Evolutionary conservation across 2,113 vertebrate species (phyloP).

Genomic region (Bostrychus sinensis): DNA sequence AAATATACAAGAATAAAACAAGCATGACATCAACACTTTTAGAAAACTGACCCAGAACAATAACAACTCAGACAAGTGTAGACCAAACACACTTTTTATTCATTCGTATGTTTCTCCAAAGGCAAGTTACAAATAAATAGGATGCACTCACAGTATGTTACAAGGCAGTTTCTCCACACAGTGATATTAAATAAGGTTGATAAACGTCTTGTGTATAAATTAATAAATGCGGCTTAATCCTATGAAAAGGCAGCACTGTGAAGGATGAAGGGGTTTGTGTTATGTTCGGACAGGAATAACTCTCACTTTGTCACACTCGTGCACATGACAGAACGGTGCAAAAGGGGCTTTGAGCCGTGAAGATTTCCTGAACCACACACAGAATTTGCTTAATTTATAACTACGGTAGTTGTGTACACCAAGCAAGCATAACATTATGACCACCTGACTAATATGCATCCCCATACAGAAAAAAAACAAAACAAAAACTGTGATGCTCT

Average conservation of each 20-base stretch:
- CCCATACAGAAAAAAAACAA: neutral
- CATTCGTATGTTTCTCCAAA: slow-evolving; percentile 59
- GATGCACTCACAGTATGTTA: slow-evolving; percentile 63
- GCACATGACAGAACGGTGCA: slow-evolving; percentile 2
- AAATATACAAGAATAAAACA: too few species aligned
- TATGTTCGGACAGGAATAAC: neutral
- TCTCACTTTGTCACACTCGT: slow-evolving; percentile 8
- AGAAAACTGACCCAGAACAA: slow-evolving; percentile 28
- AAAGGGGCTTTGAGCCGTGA: slow-evolving; percentile 21
- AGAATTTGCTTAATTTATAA: neutral
- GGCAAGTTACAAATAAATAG: slow-evolving; percentile 84
- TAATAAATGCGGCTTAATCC: neutral
- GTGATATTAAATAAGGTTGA: slow-evolving; percentile 62
- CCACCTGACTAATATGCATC: neutral
- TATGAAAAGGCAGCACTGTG: neutral
- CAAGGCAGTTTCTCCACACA: slow-evolving; percentile 50
- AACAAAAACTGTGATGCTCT: too few species aligned
- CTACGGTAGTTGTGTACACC: too few species aligned
- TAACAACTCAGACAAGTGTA: neutral
- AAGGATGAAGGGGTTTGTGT: too few species aligned
- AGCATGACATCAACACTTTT: slow-evolving; percentile 2
- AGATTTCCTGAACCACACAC: slow-evolving; percentile 1
- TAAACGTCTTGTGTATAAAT: slow-evolving; percentile 45
- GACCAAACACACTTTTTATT: slow-evolving; percentile 62
- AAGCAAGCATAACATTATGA: too few species aligned